These are phyloP conservation scores for Drosophila borborema DNA, from an alignment of 2,888 invertebrate genomes.

Conservation along the genomic window DNA sequence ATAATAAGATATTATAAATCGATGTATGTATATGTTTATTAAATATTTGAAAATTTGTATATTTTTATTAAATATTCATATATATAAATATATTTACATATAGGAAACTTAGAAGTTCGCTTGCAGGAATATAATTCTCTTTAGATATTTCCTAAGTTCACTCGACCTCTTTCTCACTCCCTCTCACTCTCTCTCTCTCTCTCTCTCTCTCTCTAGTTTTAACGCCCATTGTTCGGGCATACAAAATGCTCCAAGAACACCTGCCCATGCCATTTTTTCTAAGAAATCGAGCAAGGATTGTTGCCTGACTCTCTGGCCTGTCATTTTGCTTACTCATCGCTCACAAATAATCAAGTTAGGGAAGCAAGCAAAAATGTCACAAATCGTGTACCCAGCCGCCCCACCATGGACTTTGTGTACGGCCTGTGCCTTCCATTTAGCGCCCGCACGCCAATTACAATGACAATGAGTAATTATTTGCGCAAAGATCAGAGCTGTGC, in stretches of 20 bases:
- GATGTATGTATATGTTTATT: too few relatives aligned
- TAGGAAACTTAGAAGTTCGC: not conserved
- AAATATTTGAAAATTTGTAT: not conserved
- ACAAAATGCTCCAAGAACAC: not conserved
- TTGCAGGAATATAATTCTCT: not conserved
- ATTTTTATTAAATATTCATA: not conserved
- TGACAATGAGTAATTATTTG: constrained; percentile 80
- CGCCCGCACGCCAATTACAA: constrained; percentile 79
- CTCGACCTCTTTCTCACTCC: too few relatives aligned
- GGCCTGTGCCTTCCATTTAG: constrained; percentile 68
- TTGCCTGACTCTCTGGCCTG: constrained; percentile 4
- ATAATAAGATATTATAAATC: not conserved
- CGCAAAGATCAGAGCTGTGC: constrained; percentile 59
- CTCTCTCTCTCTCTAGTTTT: too few relatives aligned
- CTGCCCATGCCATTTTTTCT: not conserved
- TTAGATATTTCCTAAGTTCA: not conserved
- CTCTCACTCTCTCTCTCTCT: too few relatives aligned
- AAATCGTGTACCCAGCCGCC: constrained; percentile 4
- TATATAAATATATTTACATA: not conserved
- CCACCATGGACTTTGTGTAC: too few relatives aligned
- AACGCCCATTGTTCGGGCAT: not conserved
- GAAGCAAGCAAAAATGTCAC: constrained; percentile 50
- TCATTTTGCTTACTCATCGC: constrained; percentile 47
- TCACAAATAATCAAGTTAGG: constrained; percentile 63
- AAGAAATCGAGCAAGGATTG: constrained; percentile 62